Evolutionary conservation across 2,888 invertebrate species (phyloP), one percentile per base, ranked within the genome.

Genomic region (Cyaniris semiargus): DNA sequence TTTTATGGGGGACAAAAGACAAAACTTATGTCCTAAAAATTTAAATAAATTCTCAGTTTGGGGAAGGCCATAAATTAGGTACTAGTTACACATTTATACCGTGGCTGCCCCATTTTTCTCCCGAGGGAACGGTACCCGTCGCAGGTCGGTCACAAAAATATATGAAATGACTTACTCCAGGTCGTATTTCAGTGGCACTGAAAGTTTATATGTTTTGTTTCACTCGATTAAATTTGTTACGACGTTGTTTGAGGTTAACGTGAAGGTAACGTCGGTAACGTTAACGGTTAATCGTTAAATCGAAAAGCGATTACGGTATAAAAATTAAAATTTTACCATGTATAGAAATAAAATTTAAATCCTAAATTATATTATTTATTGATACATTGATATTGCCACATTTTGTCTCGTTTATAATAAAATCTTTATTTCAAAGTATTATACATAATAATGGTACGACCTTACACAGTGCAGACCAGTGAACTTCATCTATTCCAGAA

Each of bases 151-250:
- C 71, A 38, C 71, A 71, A 71, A 71, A 71, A 71, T 71, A 71
- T 71, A 71, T 71, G 38, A 71, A 71, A 71, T 71, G 71, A 71
- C 34, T 71, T 66, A 66, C 66, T 27, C 15, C 38, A 38, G 71
- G 38, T 71, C 71, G 71, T 71, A 71, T 38, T 71, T 71, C 38
- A 71, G 71, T n/a, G n/a, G 71, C 71, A 71, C 38, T 71, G 71
- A 71, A 71, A 71, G 71, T 71, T 71, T 71, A 71, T 71, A 71
- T 71, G 71, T 71, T 71, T 71, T 71, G 38, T 71, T 71, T 71
- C 71, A 71, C 71, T 71, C 71, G 71, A 71, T 71, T 21, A 38
- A 71, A 71, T 71, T 38, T 71, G 38, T 38, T 71, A 38, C 71
- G 71, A 38, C 21, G 21, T 71, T 71, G 38, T 34, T 71, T 71